Percentiles rank a stretch among this genome's conserved stretches.
These are phyloP conservation scores for Artibeus jamaicensis DNA, from an alignment of 2,797 vertebrate species.

Conservation along the genomic window DNA sequence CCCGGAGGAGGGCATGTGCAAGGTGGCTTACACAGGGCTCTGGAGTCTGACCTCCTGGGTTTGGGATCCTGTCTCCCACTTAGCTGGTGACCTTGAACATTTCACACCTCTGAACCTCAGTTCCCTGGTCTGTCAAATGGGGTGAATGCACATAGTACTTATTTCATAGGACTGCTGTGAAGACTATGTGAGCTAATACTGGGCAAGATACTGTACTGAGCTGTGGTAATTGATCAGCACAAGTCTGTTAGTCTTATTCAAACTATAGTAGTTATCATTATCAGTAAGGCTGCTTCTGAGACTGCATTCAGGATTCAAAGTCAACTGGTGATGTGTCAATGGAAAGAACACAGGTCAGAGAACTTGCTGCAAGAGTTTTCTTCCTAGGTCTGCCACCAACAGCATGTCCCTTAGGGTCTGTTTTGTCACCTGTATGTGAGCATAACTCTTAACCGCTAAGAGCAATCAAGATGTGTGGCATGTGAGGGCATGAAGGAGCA, in stretches of 20 bases:
- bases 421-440: neutral
- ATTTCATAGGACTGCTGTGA: neutral
- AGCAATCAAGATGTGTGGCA: neutral
- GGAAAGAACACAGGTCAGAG: neutral
- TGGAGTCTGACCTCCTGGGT: neutral
- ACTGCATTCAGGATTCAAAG: neutral
- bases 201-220: neutral
- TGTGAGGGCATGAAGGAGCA: neutral
- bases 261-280: neutral
- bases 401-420: neutral
- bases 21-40: neutral
- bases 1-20: neutral
- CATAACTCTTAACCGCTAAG: neutral
- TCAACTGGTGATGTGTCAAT: neutral
- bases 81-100: neutral
- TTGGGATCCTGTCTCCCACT: neutral
- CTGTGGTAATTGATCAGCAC: neutral
- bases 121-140: neutral
- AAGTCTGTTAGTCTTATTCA: neutral
- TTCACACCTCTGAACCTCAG: neutral
- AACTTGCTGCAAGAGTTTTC: neutral
- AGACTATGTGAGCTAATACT: neutral
- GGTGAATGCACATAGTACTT: neutral
- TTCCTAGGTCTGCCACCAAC: neutral
- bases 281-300: neutral